Conservation (phyloP, 2,113 vertebrate species). For the Cyprinus carpio region DNA sequence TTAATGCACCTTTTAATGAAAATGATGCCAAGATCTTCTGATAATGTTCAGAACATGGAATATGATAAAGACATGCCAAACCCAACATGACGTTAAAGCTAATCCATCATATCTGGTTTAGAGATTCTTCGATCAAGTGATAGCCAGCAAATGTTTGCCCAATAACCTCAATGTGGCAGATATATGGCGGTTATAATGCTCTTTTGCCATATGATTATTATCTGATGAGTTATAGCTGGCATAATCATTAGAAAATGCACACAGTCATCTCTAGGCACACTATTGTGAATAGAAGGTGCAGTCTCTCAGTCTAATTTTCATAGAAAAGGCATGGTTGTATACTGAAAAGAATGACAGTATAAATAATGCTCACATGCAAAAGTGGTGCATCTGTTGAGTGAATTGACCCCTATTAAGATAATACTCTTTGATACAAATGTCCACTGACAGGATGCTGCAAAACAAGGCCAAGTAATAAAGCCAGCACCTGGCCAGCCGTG, state of each 20-base stretch:
- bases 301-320: not conserved
- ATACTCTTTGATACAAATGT: not conserved
- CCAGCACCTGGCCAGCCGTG: not conserved
- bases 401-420: not conserved
- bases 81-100: not conserved
- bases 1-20: not conserved
- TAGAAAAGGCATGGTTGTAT: not conserved
- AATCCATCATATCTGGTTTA: not conserved
- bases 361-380: not conserved
- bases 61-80: not conserved
- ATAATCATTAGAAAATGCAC: not conserved
- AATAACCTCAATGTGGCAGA: not conserved
- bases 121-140: not conserved
- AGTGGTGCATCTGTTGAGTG: not conserved
- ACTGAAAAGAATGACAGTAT: not conserved
- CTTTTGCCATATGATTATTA: not conserved
- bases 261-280: not conserved
- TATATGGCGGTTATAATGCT: not conserved
- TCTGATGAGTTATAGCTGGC: not conserved
- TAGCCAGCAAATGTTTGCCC: not conserved
- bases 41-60: not conserved
- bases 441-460: not conserved
- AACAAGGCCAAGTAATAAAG: conserved; percentile 34
- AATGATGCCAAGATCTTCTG: not conserved
- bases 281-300: not conserved